Evolutionary conservation across 2,888 invertebrate genomes (phyloP).

Genomic region (Agapetus fuscipes): DNA sequence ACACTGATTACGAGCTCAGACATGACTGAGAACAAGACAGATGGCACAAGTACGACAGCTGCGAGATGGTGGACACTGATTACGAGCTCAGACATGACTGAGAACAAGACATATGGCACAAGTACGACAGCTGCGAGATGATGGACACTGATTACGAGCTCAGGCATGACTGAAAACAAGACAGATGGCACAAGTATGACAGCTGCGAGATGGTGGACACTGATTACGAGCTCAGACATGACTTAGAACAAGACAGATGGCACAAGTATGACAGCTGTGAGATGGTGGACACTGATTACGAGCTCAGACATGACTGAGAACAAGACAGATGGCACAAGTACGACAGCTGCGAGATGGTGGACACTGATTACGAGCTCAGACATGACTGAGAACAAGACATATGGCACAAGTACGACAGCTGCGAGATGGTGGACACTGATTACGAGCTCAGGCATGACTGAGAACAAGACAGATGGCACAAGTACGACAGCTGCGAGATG

Average conservation of each 20-base stretch:
- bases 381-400: too few relatives aligned
- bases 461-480: too few relatives aligned
- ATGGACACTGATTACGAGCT: too few relatives aligned
- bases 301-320: slow-evolving; percentile 28
- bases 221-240: slow-evolving; percentile 37
- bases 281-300: slow-evolving; percentile 55
- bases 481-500: slow-evolving; percentile 67
- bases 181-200: slow-evolving; percentile 66
- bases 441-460: slow-evolving; percentile 33
- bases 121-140: too few relatives aligned
- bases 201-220: slow-evolving; percentile 66
- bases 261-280: slow-evolving; percentile 69
- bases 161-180: too few relatives aligned
- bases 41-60: slow-evolving; percentile 68
- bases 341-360: slow-evolving; percentile 66
- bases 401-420: slow-evolving; percentile 68
- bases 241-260: too few relatives aligned
- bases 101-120: too few relatives aligned
- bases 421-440: slow-evolving; percentile 60
- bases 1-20: too few relatives aligned
- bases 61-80: slow-evolving; percentile 60
- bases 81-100: slow-evolving; percentile 33
- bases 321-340: too few relatives aligned
- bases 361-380: slow-evolving; percentile 45
- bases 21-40: too few relatives aligned